Percentiles rank a stretch among this genome's conserved stretches.
Conservation (phyloP, 1,140 invertebrate genomes). For the Lineus longissimus region DNA sequence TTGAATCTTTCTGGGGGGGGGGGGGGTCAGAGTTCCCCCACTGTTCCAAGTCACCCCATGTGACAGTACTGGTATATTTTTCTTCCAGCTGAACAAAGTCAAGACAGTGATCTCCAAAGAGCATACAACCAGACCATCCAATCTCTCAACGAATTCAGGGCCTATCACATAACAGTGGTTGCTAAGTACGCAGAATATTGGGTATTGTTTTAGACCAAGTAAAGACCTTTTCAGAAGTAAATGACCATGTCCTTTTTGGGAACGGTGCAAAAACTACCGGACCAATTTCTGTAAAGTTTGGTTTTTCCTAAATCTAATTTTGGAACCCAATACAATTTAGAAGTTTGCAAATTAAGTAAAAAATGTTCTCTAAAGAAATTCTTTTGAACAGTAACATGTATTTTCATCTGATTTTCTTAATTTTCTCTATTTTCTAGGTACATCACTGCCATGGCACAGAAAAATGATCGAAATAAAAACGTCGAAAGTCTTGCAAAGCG, state of each 20-base stretch:
- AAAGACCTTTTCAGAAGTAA: too few species aligned
- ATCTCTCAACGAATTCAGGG: neutral
- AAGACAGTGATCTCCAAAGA: neutral
- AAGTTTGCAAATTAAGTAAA: neutral
- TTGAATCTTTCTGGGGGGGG: too few species aligned
- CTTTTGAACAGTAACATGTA: too few species aligned
- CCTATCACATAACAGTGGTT: neutral
- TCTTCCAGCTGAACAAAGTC: neutral
- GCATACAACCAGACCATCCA: neutral
- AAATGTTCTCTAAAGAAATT: neutral
- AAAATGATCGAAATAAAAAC: slow-evolving; percentile 27
- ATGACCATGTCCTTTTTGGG: too few species aligned
- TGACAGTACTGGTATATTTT: too few species aligned
- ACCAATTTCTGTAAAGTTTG: too few species aligned
- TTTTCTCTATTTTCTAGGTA: slow-evolving; percentile 24
- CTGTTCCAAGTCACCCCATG: too few species aligned
- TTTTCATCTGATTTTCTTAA: too few species aligned
- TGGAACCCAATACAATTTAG: too few species aligned
- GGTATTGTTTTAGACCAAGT: neutral
- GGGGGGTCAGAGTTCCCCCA: too few species aligned
- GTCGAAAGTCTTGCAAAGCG: slow-evolving; percentile 34
- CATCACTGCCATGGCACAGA: slow-evolving; percentile 28
- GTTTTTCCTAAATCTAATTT: too few species aligned
- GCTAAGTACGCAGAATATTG: neutral
- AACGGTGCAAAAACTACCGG: too few species aligned